These are phyloP conservation scores for Acleris cristana DNA, from an alignment of 2,888 invertebrate species.

Conservation along the genomic window DNA sequence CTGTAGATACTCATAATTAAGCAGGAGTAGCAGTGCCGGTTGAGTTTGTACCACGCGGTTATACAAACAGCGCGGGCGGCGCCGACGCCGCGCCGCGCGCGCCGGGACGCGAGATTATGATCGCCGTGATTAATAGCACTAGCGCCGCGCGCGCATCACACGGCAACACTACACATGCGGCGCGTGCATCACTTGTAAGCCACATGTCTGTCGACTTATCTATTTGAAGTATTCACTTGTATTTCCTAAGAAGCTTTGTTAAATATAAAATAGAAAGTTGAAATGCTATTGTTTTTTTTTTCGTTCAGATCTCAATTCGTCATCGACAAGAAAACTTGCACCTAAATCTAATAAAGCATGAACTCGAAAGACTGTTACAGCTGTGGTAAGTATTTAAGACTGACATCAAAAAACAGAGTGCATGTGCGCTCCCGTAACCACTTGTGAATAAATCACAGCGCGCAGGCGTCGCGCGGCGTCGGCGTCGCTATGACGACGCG, in stretches of 20 bases:
- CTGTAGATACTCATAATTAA: background rate
- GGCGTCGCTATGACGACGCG: slow-evolving; percentile 45
- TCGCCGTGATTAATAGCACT: slow-evolving; percentile 76
- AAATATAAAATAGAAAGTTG: background rate
- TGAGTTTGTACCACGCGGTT: slow-evolving; percentile 70
- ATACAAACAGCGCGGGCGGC: slow-evolving; percentile 75
- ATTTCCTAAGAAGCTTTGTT: background rate
- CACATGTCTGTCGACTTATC: slow-evolving; percentile 29
- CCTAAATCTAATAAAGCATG: slow-evolving; percentile 8
- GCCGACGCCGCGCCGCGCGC: slow-evolving; percentile 55
- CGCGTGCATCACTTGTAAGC: slow-evolving; percentile 39
- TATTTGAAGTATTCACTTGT: slow-evolving; percentile 27
- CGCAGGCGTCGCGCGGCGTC: slow-evolving; percentile 45
- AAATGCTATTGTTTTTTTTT: background rate
- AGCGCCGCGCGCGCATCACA: slow-evolving; percentile 53
- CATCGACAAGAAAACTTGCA: slow-evolving; percentile 1
- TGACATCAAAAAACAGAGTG: slow-evolving; percentile 37
- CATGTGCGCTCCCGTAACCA: slow-evolving; percentile 39
- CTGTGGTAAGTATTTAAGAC: slow-evolving; percentile 25
- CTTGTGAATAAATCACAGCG: slow-evolving; percentile 55
- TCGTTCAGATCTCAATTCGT: background rate
- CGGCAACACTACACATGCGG: slow-evolving; percentile 37
- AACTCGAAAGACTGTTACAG: slow-evolving; percentile 31
- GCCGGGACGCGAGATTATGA: slow-evolving; percentile 67
- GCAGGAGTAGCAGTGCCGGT: background rate